A percentile compares a stretch with the other conserved stretches of the same genome.
Evolutionary conservation across 2,888 invertebrate genomes (phyloP).

Genomic region (Megaustenia siamemsis): DNA sequence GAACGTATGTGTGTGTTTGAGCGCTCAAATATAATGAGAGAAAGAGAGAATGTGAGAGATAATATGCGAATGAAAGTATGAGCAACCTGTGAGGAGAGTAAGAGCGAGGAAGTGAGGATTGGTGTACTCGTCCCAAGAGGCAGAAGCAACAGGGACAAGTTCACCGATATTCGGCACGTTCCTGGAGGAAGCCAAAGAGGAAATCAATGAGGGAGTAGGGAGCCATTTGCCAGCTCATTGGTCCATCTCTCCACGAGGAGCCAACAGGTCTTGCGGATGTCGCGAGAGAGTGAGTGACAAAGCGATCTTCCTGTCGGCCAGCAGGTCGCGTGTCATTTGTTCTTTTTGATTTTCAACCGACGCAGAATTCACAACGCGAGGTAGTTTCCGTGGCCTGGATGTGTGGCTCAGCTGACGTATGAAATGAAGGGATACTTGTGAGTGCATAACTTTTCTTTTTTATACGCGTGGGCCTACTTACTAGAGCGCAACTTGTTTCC

Average conservation of each 20-base stretch:
- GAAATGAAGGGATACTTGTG: too few relatives aligned
- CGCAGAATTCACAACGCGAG: too few relatives aligned
- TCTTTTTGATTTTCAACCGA: too few relatives aligned
- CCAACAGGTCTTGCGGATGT: conserved; percentile 29
- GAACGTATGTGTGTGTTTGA: too few relatives aligned
- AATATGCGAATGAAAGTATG: background rate
- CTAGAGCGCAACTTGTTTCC: too few relatives aligned
- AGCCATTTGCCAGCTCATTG: conserved; percentile 21
- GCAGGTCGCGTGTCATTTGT: background rate
- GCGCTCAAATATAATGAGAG: too few relatives aligned
- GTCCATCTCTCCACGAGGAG: background rate
- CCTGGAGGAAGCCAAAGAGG: background rate
- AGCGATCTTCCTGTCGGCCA: background rate
- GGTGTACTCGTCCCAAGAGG: background rate
- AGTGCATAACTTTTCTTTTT: too few relatives aligned
- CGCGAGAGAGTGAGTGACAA: background rate
- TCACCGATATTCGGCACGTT: background rate
- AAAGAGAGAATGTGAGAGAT: background rate
- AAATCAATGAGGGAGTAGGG: conserved; percentile 13
- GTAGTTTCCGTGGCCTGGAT: too few relatives aligned
- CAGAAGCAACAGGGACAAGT: conserved; percentile 22
- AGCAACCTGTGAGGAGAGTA: background rate
- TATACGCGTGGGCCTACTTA: too few relatives aligned
- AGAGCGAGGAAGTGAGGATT: background rate
- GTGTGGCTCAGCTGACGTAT: too few relatives aligned